phyloP scores from a whole-genome alignment of 2,888 invertebrate species.

The Omphaloscelis lunosa region DNA sequence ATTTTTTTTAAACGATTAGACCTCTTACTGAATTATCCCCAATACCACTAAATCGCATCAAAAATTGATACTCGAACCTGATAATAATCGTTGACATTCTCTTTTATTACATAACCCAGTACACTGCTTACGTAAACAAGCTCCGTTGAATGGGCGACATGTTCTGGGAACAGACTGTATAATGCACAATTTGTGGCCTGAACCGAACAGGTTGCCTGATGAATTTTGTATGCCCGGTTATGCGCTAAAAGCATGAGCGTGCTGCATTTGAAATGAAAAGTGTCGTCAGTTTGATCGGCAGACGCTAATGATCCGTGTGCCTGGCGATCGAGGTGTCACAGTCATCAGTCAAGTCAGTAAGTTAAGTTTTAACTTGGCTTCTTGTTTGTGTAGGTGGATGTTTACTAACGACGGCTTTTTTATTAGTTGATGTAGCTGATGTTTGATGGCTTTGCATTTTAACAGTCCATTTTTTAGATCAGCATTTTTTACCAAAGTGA shows the following conservation, averaged over 20 bases:
- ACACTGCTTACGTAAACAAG: conserved; percentile 21
- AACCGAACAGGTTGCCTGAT: conserved; percentile 35
- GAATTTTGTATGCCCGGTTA: conserved; percentile 46
- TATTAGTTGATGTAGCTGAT: neutral
- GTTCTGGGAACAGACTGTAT: conserved; percentile 26
- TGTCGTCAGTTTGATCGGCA: conserved; percentile 24
- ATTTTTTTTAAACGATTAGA: neutral
- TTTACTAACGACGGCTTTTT: neutral
- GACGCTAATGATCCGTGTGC: conserved; percentile 26
- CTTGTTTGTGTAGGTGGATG: neutral
- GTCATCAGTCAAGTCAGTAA: neutral
- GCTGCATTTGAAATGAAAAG: conserved; percentile 48
- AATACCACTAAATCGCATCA: neutral
- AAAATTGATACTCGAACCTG: neutral
- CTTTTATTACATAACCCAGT: neutral
- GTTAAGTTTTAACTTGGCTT: neutral
- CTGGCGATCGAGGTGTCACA: neutral
- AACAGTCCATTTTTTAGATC: neutral
- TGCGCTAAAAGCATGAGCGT: conserved; percentile 21
- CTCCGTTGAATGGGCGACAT: conserved; percentile 23
- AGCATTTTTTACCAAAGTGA: neutral
- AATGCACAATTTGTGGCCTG: conserved; percentile 45
- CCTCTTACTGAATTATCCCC: neutral
- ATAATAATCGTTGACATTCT: neutral
- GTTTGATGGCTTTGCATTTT: neutral